A percentile compares a stretch with the other conserved stretches of the same genome.
Conservation (phyloP, 2,888 invertebrate genomes). For the Eretmocerus hayati region DNA sequence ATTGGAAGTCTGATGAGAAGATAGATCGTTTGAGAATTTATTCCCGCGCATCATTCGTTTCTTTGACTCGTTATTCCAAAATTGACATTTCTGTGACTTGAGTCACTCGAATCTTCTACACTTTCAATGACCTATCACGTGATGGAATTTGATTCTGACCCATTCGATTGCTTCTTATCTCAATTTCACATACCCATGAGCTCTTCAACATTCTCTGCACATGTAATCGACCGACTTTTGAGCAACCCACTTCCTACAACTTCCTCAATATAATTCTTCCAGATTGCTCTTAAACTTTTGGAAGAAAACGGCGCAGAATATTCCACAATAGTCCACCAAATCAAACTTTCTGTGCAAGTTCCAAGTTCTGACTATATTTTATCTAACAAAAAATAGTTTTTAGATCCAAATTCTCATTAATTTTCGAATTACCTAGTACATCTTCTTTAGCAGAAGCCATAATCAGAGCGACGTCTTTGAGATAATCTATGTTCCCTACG, state of each 20-base stretch:
- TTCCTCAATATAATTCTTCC: slow-evolving; percentile 32
- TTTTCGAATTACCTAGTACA: slow-evolving; percentile 37
- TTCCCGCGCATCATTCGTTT: no score
- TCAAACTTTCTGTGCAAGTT: slow-evolving; percentile 43
- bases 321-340: slow-evolving; percentile 47
- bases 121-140: no score
- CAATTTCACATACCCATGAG: slow-evolving; percentile 68
- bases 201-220: slow-evolving; percentile 63
- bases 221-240: slow-evolving; percentile 50
- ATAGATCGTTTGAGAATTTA: no score
- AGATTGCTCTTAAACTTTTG: slow-evolving; percentile 31
- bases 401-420: not conserved
- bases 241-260: slow-evolving; percentile 26
- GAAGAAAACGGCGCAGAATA: slow-evolving; percentile 41
- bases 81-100: no score
- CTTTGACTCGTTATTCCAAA: no score
- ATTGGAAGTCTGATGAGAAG: no score
- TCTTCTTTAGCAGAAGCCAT: slow-evolving; percentile 42
- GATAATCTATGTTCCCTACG: slow-evolving; percentile 60
- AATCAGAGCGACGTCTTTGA: slow-evolving; percentile 56
- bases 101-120: no score
- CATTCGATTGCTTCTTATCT: no score
- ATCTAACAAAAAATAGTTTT: slow-evolving; percentile 13
- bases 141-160: no score
- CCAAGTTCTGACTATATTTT: no score